phyloP scores from a whole-genome alignment of 2,113 vertebrate genomes.

The Mus spicilegus region DNA sequence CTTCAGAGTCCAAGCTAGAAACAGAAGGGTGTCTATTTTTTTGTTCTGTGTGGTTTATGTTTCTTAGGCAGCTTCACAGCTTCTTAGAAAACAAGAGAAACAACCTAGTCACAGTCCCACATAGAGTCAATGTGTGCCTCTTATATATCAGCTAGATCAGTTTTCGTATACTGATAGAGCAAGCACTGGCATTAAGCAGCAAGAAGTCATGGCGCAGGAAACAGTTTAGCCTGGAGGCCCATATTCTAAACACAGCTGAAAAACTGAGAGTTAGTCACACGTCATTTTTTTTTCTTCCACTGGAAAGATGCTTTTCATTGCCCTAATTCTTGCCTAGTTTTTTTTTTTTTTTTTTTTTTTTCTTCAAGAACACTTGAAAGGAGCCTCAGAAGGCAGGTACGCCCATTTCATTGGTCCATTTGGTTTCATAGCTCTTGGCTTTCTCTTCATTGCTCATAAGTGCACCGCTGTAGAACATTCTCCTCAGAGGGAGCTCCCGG shows the following conservation, averaged over 20 bases:
- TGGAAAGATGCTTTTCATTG: constrained; percentile 57
- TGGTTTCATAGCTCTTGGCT: constrained; percentile 58
- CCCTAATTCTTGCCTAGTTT: neutral
- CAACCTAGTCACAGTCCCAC: neutral
- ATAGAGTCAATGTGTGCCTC: neutral
- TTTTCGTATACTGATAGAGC: neutral
- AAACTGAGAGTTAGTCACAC: constrained; percentile 42
- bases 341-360: neutral
- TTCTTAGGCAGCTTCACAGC: neutral
- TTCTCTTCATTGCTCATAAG: constrained; percentile 6
- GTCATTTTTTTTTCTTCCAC: neutral
- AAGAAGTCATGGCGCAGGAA: neutral
- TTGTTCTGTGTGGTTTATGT: neutral
- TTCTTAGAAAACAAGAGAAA: neutral
- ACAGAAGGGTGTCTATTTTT: neutral
- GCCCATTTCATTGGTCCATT: constrained; percentile 60
- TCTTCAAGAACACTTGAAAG: constrained; percentile 38
- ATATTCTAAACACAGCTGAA: constrained; percentile 34
- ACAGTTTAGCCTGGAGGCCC: constrained; percentile 14
- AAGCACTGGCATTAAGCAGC: neutral
- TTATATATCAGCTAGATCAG: neutral
- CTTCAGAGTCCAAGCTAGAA: neutral
- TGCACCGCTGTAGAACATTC: neutral
- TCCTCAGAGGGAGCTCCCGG: neutral
- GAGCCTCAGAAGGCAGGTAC: constrained; percentile 35